Percentiles rank a stretch among this genome's conserved stretches.
Conservation (phyloP, 2,113 vertebrate genomes). For the Poeciliopsis occidentalis region DNA sequence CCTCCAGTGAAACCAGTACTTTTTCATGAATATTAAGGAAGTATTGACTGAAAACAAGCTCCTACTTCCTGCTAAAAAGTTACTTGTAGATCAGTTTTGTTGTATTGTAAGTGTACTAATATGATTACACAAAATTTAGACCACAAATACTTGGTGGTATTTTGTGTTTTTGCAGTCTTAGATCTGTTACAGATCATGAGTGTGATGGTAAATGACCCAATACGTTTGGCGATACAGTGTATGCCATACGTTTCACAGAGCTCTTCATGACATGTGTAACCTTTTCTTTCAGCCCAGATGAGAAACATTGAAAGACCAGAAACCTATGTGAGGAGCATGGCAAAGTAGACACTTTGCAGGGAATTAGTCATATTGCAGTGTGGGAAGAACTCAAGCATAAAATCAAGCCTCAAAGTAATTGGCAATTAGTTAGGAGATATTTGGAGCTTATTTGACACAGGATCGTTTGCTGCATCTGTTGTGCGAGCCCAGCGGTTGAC, state of each 20-base stretch:
- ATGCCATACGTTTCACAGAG: not conserved
- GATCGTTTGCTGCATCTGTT: constrained; percentile 45
- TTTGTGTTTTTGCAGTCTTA: too few species aligned
- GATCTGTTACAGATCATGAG: not conserved
- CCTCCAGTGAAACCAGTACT: too few species aligned
- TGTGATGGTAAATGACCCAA: not conserved
- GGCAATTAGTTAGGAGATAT: constrained; percentile 15
- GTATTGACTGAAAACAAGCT: too few species aligned
- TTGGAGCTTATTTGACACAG: constrained; percentile 17
- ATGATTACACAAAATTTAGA: too few species aligned
- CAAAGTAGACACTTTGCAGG: constrained; percentile 1
- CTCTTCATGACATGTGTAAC: not conserved
- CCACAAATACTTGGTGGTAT: too few species aligned
- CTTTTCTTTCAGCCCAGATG: not conserved
- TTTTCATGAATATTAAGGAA: too few species aligned
- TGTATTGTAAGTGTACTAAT: too few species aligned
- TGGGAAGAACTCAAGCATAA: constrained; percentile 10
- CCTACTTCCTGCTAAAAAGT: too few species aligned
- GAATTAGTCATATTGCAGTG: not conserved
- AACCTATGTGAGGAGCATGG: not conserved
- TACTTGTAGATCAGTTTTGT: too few species aligned
- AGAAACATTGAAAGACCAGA: not conserved
- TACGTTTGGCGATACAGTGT: not conserved
- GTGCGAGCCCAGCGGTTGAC: constrained; percentile 24
- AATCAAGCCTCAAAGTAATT: constrained; percentile 12